Percentiles rank a stretch among this genome's conserved stretches.
These are phyloP conservation scores for Microtus ochrogaster DNA, from an alignment of 2,113 vertebrate genomes.

Conservation along the genomic window DNA sequence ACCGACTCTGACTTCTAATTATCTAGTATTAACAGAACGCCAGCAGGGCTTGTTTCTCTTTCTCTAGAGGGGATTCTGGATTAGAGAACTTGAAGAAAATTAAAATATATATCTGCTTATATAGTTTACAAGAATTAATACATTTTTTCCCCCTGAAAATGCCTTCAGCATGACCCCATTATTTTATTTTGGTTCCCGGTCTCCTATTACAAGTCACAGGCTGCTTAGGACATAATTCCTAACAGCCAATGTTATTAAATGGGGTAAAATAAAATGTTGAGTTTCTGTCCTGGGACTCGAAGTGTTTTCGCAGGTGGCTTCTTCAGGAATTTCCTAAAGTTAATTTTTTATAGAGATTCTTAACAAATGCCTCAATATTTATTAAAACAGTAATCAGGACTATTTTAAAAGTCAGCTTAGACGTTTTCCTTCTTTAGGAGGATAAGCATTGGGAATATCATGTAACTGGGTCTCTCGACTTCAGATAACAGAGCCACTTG, in stretches of 20 bases:
- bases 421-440: background rate
- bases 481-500: slow-evolving; percentile 51
- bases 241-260: slow-evolving; percentile 63
- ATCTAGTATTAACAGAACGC: background rate
- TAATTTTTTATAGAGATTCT: slow-evolving; percentile 70
- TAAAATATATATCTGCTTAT: background rate
- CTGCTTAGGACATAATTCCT: slow-evolving; percentile 43
- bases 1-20: background rate
- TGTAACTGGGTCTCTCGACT: slow-evolving; percentile 30
- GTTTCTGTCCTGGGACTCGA: slow-evolving; percentile 49
- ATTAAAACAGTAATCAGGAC: slow-evolving; percentile 54
- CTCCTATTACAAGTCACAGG: slow-evolving; percentile 38
- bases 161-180: background rate
- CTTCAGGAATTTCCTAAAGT: slow-evolving; percentile 54
- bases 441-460: slow-evolving; percentile 11
- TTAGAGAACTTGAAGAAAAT: slow-evolving; percentile 20
- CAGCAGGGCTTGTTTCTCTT: background rate
- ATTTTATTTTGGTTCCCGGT: background rate
- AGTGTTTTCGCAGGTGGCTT: slow-evolving; percentile 74
- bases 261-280: slow-evolving; percentile 61
- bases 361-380: slow-evolving; percentile 60
- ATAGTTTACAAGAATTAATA: background rate
- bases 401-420: slow-evolving; percentile 47
- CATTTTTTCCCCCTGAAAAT: background rate
- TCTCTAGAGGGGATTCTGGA: background rate